phyloP scores from a whole-genome alignment of 1,140 invertebrate species.

The Campoletis sonorensis region DNA sequence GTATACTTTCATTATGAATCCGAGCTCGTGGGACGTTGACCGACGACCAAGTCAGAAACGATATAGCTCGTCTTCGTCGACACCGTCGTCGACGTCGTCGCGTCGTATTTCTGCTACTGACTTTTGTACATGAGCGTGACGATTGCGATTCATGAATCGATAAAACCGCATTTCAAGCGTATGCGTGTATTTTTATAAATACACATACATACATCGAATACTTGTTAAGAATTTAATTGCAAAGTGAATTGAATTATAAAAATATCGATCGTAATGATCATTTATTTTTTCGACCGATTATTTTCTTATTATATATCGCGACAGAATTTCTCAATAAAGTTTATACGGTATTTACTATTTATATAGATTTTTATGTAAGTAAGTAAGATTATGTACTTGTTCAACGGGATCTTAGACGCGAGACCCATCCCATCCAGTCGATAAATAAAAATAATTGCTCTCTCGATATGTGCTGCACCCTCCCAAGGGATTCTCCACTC shows the following conservation, averaged over 20 bases:
- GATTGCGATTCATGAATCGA: slow-evolving; percentile 14
- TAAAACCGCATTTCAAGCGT: not conserved
- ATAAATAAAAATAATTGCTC: slow-evolving; percentile 52
- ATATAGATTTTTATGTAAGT: not conserved
- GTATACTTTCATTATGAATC: slow-evolving; percentile 68
- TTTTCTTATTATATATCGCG: slow-evolving; percentile 15
- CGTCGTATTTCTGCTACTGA: slow-evolving; percentile 38
- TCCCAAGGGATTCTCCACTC: slow-evolving; percentile 12
- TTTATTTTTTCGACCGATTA: slow-evolving; percentile 29
- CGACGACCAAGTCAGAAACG: slow-evolving; percentile 48
- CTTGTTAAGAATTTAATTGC: slow-evolving; percentile 35
- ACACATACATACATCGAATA: not conserved
- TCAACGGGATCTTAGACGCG: slow-evolving; percentile 23
- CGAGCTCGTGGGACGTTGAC: slow-evolving; percentile 71
- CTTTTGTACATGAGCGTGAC: slow-evolving; percentile 13
- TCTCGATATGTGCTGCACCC: slow-evolving; percentile 34
- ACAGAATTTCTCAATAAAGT: slow-evolving; percentile 26
- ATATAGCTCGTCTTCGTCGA: slow-evolving; percentile 18
- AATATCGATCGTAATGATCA: slow-evolving; percentile 21
- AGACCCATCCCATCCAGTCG: slow-evolving; percentile 22
- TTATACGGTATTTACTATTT: not conserved
- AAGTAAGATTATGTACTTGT: slow-evolving; percentile 15
- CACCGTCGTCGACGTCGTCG: slow-evolving; percentile 8
- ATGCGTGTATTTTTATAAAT: not conserved
- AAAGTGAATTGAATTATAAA: slow-evolving; percentile 42